Evolutionary conservation across 2,797 vertebrate genomes (phyloP).

Genomic region (Taenioides sp.): DNA sequence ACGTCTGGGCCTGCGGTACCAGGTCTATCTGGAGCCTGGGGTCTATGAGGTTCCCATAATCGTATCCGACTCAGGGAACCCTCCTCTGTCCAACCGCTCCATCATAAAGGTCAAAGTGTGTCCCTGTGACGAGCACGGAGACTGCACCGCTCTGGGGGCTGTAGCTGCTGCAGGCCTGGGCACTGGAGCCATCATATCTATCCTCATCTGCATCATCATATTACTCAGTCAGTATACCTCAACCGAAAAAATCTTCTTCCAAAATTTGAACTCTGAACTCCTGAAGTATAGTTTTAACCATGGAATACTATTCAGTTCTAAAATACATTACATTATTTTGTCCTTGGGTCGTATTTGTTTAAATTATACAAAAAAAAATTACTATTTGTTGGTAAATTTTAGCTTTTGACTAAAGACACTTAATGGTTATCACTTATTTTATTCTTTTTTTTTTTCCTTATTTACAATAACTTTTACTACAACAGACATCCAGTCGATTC

Average conservation of each 20-base stretch:
- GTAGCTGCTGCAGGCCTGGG: constrained; percentile 89
- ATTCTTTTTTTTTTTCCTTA: not conserved
- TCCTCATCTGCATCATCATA: constrained; percentile 91
- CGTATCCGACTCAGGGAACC: constrained; percentile 93
- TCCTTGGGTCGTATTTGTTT: too few relatives aligned
- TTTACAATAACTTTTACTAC: not conserved
- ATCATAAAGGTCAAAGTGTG: constrained; percentile 95
- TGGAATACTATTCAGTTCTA: too few relatives aligned
- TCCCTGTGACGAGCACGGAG: constrained; percentile 88
- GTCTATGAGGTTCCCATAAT: constrained; percentile 89
- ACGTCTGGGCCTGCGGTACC: constrained; percentile 85
- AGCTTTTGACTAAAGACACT: not conserved
- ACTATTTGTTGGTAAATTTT: not conserved
- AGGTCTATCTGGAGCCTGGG: constrained; percentile 86
- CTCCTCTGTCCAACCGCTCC: constrained; percentile 87
- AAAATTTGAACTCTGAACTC: too few relatives aligned
- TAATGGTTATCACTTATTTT: not conserved
- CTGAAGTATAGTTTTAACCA: too few relatives aligned
- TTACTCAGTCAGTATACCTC: constrained; percentile 84
- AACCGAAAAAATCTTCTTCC: too few relatives aligned
- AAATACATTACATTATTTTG: too few relatives aligned
- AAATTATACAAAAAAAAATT: too few relatives aligned
- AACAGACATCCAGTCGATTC: not conserved
- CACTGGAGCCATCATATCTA: constrained; percentile 91
- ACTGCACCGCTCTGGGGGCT: constrained; percentile 88